phyloP scores from a whole-genome alignment of 1,140 invertebrate genomes.

The Thrips palmi region DNA sequence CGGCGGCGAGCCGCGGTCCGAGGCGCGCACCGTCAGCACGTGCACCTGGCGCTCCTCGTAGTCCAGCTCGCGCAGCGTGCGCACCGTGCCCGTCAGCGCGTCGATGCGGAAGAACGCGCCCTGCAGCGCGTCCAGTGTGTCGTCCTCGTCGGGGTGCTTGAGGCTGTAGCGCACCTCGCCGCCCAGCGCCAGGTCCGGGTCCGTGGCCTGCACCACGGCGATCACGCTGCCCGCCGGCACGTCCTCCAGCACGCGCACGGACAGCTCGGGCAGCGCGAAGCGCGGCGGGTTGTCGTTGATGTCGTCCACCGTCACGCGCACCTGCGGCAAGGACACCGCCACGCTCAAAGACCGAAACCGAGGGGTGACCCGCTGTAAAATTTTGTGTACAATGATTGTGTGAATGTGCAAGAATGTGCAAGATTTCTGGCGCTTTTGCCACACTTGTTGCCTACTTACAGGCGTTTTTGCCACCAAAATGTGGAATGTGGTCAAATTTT shows the following conservation, averaged over 20 bases:
- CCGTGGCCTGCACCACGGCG: constrained; percentile 64
- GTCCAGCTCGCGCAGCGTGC: constrained; percentile 55
- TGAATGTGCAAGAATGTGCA: no score
- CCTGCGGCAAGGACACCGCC: no score
- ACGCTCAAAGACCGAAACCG: no score
- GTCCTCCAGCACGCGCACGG: constrained; percentile 77
- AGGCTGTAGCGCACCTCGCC: constrained; percentile 58
- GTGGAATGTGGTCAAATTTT: no score
- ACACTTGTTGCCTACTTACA: no score
- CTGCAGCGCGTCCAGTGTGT: constrained; percentile 33
- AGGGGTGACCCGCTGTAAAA: no score
- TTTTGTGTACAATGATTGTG: no score
- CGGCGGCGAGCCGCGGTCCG: constrained; percentile 56
- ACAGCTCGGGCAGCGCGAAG: constrained; percentile 55
- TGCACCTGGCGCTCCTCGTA: constrained; percentile 78
- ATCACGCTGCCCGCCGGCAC: constrained; percentile 72
- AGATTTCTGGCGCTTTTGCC: no score
- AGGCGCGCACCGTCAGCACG: constrained; percentile 63
- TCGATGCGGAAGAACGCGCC: constrained; percentile 50
- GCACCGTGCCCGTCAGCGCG: constrained; percentile 59
- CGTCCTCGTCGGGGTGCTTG: constrained; percentile 29
- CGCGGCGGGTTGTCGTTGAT: constrained; percentile 80
- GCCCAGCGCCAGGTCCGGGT: constrained; percentile 66
- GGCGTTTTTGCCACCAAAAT: no score
- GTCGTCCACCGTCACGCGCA: constrained; percentile 67